These are phyloP conservation scores for Sphecodes monilicornis DNA, from an alignment of 2,888 invertebrate species.

Conservation along the genomic window DNA sequence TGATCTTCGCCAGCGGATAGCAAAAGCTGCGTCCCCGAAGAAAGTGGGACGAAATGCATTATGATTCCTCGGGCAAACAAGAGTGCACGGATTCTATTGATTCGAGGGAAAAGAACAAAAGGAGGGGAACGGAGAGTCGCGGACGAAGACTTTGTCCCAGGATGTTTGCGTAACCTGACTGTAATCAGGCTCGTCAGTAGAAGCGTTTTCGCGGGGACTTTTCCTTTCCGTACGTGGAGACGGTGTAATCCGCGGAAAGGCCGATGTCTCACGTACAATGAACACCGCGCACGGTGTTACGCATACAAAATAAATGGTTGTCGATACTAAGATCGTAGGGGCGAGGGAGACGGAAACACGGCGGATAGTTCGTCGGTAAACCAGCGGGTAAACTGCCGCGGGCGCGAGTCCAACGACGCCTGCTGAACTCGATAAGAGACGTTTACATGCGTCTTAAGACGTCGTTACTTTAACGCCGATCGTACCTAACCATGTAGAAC, in stretches of 20 bases:
- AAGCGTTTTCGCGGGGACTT: constrained; percentile 40
- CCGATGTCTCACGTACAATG: constrained; percentile 77
- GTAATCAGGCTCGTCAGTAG: constrained; percentile 53
- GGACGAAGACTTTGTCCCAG: constrained; percentile 22
- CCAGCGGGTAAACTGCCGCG: constrained; percentile 62
- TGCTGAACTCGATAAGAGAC: constrained; percentile 70
- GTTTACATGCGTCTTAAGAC: constrained; percentile 72
- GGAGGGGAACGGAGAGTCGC: too few relatives aligned
- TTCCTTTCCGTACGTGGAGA: constrained; percentile 40
- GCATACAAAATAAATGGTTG: constrained; percentile 70
- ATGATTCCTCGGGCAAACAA: constrained; percentile 4
- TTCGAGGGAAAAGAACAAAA: not conserved
- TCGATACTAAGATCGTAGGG: constrained; percentile 41
- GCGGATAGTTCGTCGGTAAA: constrained; percentile 56
- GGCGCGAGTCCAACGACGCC: constrained; percentile 61
- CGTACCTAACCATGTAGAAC: constrained; percentile 59
- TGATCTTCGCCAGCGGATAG: constrained; percentile 14
- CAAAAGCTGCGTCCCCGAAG: constrained; percentile 8
- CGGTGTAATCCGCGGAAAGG: constrained; percentile 76
- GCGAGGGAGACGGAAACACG: constrained; percentile 19
- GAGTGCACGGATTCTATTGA: constrained; percentile 3
- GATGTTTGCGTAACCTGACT: constrained; percentile 49
- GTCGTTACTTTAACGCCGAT: constrained; percentile 66
- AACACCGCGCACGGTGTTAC: constrained; percentile 74
- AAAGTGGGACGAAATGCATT: constrained; percentile 14